phyloP scores from a whole-genome alignment of 2,113 vertebrate species.

The Leptocoma aspasia region DNA sequence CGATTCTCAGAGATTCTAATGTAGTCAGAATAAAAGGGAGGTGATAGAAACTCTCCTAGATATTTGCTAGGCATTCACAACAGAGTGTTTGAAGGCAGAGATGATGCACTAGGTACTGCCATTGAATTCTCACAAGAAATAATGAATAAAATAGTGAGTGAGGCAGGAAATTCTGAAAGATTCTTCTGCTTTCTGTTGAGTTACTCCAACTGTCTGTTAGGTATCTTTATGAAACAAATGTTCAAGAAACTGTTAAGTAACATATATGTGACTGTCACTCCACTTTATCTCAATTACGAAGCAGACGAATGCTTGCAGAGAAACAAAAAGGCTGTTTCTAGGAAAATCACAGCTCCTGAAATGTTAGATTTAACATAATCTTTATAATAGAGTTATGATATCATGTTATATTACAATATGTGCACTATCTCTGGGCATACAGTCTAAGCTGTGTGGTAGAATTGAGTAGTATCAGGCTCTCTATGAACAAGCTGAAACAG shows the following conservation, averaged over 20 bases:
- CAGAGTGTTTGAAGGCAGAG: neutral
- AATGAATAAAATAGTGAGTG: neutral
- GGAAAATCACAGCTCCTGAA: neutral
- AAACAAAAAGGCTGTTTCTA: neutral
- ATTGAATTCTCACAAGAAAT: neutral
- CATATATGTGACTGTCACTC: fast-evolving
- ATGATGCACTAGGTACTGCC: neutral
- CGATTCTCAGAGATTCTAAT: neutral
- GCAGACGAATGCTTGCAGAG: neutral
- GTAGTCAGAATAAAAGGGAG: neutral
- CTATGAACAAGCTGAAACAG: neutral
- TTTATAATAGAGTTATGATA: neutral
- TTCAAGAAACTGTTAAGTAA: neutral
- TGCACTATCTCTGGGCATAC: neutral
- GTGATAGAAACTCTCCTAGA: neutral
- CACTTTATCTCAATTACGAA: neutral
- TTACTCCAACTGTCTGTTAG: neutral
- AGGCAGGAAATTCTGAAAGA: neutral
- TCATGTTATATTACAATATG: neutral
- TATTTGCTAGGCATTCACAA: neutral
- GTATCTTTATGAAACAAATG: neutral
- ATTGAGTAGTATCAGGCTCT: neutral
- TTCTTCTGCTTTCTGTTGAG: neutral
- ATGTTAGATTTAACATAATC: neutral
- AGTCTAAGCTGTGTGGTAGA: neutral